Conservation (phyloP, 1,140 invertebrate genomes). For the Augochlora pura region DNA sequence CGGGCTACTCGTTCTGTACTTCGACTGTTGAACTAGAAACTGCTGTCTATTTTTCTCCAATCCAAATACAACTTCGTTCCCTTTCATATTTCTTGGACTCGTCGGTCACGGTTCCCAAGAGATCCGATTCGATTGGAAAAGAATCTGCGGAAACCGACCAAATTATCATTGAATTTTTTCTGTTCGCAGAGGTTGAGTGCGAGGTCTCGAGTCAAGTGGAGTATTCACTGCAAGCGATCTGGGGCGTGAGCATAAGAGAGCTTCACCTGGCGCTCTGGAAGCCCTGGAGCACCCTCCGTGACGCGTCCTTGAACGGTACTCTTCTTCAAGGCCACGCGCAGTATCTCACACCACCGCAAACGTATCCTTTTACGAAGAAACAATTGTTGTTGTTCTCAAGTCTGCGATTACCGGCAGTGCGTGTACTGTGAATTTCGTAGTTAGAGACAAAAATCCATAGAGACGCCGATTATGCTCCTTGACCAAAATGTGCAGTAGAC, state of each 20-base stretch:
- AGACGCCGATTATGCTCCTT: conserved; percentile 57
- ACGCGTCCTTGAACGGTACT: conserved; percentile 81
- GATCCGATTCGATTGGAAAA: no score
- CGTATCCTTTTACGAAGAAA: conserved; percentile 73
- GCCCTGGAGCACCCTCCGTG: conserved; percentile 84
- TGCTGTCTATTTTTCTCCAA: no score
- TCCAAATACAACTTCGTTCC: no score
- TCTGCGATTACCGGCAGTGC: no score
- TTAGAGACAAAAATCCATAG: no score
- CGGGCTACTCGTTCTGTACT: no score
- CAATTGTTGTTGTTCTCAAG: no score
- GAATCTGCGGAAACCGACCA: no score
- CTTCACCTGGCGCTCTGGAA: conserved; percentile 87
- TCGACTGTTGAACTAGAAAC: no score
- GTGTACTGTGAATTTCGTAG: neutral
- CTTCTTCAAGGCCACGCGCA: conserved; percentile 83
- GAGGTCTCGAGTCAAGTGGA: conserved; percentile 87
- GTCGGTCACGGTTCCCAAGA: no score
- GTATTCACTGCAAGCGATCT: conserved; percentile 86
- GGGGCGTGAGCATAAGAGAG: conserved; percentile 88
- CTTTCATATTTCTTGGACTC: no score
- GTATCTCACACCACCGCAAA: conserved; percentile 76
- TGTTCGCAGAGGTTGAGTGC: conserved; percentile 85
- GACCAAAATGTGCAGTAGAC: conserved; percentile 80
- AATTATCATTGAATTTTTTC: neutral